Evolutionary conservation across 2,888 invertebrate species (phyloP).

Genomic region (Philaethria dido): DNA sequence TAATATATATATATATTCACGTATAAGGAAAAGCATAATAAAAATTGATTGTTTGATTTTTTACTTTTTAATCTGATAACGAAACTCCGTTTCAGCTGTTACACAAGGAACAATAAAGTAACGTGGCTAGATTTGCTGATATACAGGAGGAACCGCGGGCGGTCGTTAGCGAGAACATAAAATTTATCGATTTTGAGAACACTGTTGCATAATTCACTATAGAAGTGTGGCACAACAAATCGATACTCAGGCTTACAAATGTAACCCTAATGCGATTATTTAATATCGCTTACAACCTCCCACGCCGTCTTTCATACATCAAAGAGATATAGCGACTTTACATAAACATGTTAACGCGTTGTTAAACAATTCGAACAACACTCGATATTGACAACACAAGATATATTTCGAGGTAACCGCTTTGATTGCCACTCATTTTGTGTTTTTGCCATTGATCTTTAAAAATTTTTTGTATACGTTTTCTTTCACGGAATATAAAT

Average conservation of each 20-base stretch:
- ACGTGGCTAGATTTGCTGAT: constrained; percentile 46
- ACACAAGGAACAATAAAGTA: constrained; percentile 35
- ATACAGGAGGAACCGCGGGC: constrained; percentile 48
- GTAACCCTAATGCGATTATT: constrained; percentile 74
- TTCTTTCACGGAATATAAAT: neutral
- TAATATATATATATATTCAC: too few species aligned
- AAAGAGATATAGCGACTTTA: constrained; percentile 43
- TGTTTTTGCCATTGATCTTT: constrained; percentile 10
- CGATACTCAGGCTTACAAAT: constrained; percentile 63
- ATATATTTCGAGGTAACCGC: constrained; percentile 33
- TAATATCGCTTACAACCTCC: constrained; percentile 75
- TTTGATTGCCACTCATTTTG: constrained; percentile 29
- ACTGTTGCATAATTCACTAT: constrained; percentile 47
- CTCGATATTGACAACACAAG: constrained; percentile 30
- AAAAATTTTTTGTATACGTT: neutral
- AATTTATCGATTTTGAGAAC: constrained; percentile 47
- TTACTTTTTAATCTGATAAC: neutral
- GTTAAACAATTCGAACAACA: constrained; percentile 37
- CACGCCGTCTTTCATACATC: constrained; percentile 67
- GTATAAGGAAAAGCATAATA: neutral
- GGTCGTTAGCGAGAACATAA: constrained; percentile 47
- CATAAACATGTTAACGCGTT: constrained; percentile 45
- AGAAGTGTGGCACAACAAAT: constrained; percentile 63
- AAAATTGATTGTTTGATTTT: neutral
- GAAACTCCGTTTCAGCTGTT: constrained; percentile 29